Base-by-base conservation (phyloP, 2,888 invertebrate genomes). In the Epinotia ramella region DNA sequence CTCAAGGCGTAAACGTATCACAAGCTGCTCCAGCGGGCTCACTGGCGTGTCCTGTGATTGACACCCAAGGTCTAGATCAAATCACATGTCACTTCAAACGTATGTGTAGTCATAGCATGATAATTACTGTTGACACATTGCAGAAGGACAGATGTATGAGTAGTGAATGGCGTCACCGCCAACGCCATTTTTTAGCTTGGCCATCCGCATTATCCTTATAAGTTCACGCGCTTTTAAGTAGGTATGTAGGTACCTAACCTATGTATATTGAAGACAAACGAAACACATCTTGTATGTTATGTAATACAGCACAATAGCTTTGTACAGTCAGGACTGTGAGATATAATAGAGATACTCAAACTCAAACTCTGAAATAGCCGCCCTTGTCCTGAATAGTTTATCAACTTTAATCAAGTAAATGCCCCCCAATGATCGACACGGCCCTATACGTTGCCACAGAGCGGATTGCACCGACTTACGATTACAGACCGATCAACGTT, bases 151-250 rank as follows among this genome's bases (percentile, higher is more conserved):
- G 18, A 20, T 56, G 18, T 40, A 70, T 46, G 57, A 46, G n/a
- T 69, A 69, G 13, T n/a, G 40, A 44, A 65, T 75, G 65, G 44
- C 75, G 82, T 71, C 84, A 86, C 86, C 88, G 87, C 77, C 76
- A 77, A 77, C 76, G 77, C 82, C 79, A 85, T 86, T 86, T 85
- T 87, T 82, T 84, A 64, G 74, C 53, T 60, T 75, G 59, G 24
- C 60, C 60, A 53, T 75, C 70, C 75, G 70, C 24, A 49, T 46
- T 9, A 68, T 33, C 75, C 70, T 66, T 66, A 71, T 71, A 75
- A 65, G 70, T 40, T 9, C 49, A 49, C 13, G 62, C 13, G 0
- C 7, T 56, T 33, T n/a, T 24, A 20, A 44, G 20, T 20, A 59
- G 20, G 57, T 28, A 44, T 13, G 44, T 33, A 24, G 24, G 24